These are phyloP conservation scores for Drosophila funebris DNA, from an alignment of 1,140 invertebrate species.

Conservation along the genomic window DNA sequence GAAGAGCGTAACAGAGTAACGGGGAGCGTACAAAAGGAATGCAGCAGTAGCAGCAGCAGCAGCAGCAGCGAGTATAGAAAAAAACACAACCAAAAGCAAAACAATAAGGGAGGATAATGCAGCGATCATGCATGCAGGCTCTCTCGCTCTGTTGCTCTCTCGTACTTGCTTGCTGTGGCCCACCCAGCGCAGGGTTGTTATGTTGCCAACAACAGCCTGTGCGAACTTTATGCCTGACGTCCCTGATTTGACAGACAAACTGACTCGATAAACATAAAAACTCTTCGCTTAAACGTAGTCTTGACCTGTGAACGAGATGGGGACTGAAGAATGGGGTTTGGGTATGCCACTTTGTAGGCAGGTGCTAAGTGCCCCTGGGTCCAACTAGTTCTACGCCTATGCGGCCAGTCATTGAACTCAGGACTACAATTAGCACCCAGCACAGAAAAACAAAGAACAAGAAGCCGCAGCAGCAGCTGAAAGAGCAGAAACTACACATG, in stretches of 20 bases:
- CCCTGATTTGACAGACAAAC: slow-evolving; percentile 37
- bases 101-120: slow-evolving; percentile 41
- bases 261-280: background rate
- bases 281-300: too few species aligned
- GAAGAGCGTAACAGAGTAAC: slow-evolving; percentile 36
- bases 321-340: too few species aligned
- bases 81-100: slow-evolving; percentile 9
- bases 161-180: background rate
- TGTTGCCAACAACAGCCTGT: slow-evolving; percentile 17
- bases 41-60: slow-evolving; percentile 15
- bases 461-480: background rate
- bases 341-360: slow-evolving; percentile 22
- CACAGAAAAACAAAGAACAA: background rate
- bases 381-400: slow-evolving; percentile 54
- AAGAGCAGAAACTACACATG: background rate
- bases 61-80: background rate
- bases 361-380: slow-evolving; percentile 61
- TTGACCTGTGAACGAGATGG: too few species aligned
- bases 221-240: slow-evolving; percentile 6
- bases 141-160: background rate
- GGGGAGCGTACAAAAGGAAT: slow-evolving; percentile 41
- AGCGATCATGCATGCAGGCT: slow-evolving; percentile 22
- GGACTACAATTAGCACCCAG: slow-evolving; percentile 40
- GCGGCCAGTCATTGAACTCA: slow-evolving; percentile 60
- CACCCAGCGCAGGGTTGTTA: slow-evolving; percentile 32